These are phyloP conservation scores for Agrochola circellaris DNA, from an alignment of 2,888 invertebrate genomes.

Conservation along the genomic window DNA sequence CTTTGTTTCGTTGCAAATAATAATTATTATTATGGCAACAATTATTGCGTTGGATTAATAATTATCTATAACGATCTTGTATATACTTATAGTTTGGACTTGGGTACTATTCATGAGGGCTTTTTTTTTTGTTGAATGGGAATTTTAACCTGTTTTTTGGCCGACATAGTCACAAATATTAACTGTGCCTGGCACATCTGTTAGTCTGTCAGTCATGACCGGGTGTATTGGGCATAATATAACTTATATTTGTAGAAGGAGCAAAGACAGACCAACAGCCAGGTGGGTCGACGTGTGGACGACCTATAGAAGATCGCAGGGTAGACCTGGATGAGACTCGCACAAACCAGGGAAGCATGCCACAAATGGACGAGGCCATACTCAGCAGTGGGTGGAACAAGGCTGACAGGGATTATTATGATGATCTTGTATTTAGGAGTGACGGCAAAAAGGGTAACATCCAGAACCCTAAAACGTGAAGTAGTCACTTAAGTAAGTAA, in stretches of 20 bases:
- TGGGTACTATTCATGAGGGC: constrained; percentile 19
- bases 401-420: background rate
- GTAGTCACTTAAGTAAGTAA: too few species aligned
- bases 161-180: background rate
- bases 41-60: constrained; percentile 77
- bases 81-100: constrained; percentile 63
- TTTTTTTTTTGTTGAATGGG: constrained; percentile 10
- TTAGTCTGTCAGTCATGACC: background rate
- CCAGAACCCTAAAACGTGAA: too few species aligned
- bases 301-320: background rate
- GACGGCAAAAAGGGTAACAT: background rate
- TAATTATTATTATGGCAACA: constrained; percentile 71
- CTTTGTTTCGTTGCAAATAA: constrained; percentile 77
- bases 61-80: constrained; percentile 72
- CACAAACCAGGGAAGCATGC: background rate
- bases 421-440: background rate
- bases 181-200: background rate
- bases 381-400: too few species aligned
- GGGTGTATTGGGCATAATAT: background rate
- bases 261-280: background rate
- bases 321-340: background rate
- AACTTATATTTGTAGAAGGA: background rate
- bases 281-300: background rate
- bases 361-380: background rate
- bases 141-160: background rate